Evolutionary conservation across 2,797 vertebrate genomes (phyloP), one percentile per base, ranked within the genome.

Genomic region (Amniataba percoides): DNA sequence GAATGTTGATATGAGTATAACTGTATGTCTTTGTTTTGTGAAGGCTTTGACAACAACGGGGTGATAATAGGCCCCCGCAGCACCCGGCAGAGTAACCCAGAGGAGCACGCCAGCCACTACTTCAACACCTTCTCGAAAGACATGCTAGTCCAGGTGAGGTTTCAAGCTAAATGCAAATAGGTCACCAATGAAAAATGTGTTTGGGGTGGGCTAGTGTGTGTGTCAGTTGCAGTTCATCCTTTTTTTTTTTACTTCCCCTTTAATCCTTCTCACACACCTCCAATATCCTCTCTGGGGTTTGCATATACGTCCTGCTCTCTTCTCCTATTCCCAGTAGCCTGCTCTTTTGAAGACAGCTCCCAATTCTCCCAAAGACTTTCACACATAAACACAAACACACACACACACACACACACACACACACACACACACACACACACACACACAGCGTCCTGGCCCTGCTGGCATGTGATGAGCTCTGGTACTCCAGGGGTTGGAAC

Each of bases 81-180:
- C 92, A 97, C 96, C 80, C 95, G 97, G 46, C 97, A 97, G 89
- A 99, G 97, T 92, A 99, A 98, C 92, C 97, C 97, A 0, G 98
- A 99, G 86, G 98, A 99, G 77, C 96, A 99, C 11, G 97, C 97
- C n/a, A 96, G 96, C 66, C 97, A 97, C 65, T 99, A 99, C 91
- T 99, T 99, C 88, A 98, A 97, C 90, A 96, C 96, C 39, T 99
- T 97, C 94, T 99, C 98, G 31, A 99, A 99, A 91, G 98, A 99
- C 82, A 96, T 99, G 94, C 92, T 99, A 77, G 96, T 99, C 68
- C 97, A 98, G 97, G 98, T 99, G 94, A 85, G 81, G 1, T 23
- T 71, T 77, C 6, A 63, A 23, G 16, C 40, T 43, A 31, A 23
- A 6, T 39, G 1, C 14, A 46, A 61, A 77, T 59, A 64, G 27